Conservation (phyloP, 2,888 invertebrate species). For the Drosophila formosana region DNA sequence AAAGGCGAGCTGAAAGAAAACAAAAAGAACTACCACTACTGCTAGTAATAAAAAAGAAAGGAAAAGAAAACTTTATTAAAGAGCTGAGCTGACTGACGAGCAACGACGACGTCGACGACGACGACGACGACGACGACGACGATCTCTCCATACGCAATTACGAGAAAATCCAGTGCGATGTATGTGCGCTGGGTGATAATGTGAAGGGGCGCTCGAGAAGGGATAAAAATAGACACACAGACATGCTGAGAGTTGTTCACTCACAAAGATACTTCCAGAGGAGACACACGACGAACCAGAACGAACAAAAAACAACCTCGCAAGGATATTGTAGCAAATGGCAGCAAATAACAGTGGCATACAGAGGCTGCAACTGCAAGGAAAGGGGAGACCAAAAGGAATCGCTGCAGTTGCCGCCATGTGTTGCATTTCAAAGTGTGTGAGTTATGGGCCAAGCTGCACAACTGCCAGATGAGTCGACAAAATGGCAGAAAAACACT, state of each 20-base stretch:
- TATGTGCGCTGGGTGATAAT: conserved; percentile 69
- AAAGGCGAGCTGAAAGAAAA: conserved; percentile 49
- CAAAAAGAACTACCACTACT: conserved; percentile 29
- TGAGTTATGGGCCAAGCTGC: conserved; percentile 63
- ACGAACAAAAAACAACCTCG: conserved; percentile 3
- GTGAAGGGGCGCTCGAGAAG: conserved; percentile 44
- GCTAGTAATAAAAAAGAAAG: not conserved
- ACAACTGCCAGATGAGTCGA: conserved; percentile 67
- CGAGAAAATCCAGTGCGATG: conserved; percentile 65
- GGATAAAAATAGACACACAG: conserved; percentile 65
- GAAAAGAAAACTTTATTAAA: conserved; percentile 70
- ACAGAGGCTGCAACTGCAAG: conserved; percentile 22
- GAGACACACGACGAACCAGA: not conserved
- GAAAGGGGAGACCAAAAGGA: conserved; percentile 6
- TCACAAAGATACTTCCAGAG: conserved; percentile 29
- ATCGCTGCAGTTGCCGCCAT: conserved; percentile 61
- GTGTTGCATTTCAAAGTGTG: conserved; percentile 81
- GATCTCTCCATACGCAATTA: conserved; percentile 78
- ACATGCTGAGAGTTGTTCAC: conserved; percentile 12
- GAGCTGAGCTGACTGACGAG: conserved; percentile 54
- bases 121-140: conserved; percentile 52
- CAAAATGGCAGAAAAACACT: conserved; percentile 49
- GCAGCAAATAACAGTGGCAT: conserved; percentile 40
- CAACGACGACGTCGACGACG: too few relatives aligned
- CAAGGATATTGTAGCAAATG: conserved; percentile 76